A percentile compares a stretch with the other conserved stretches of the same genome.
These are phyloP conservation scores for Willisornis vidua DNA, from an alignment of 2,113 vertebrate genomes.

Conservation along the genomic window DNA sequence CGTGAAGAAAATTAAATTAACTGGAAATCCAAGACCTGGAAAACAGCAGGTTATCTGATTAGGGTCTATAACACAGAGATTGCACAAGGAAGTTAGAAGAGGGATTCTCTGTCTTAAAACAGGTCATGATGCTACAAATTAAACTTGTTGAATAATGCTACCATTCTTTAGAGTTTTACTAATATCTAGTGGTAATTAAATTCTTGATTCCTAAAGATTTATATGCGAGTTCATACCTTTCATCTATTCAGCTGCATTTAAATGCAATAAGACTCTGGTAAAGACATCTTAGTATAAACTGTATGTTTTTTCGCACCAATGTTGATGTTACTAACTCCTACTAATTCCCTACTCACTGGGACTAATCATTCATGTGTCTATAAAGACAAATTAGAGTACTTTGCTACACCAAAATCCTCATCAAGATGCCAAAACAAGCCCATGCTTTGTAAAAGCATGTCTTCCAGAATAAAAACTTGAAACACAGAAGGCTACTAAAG, in stretches of 20 bases:
- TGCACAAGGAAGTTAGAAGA: neutral
- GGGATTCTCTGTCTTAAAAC: neutral
- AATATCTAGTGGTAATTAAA: neutral
- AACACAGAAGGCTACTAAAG: neutral
- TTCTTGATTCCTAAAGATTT: neutral
- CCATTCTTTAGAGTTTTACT: neutral
- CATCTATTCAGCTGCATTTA: neutral
- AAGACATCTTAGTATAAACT: neutral
- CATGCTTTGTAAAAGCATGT: neutral
- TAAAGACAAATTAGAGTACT: neutral
- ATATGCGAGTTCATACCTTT: neutral
- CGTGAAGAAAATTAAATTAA: neutral
- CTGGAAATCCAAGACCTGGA: neutral
- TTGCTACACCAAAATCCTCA: neutral
- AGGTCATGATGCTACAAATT: neutral
- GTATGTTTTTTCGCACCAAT: neutral
- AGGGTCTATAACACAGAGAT: neutral
- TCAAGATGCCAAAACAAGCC: neutral
- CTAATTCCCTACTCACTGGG: neutral
- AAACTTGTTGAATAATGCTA: neutral
- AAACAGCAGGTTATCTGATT: neutral
- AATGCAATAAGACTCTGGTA: neutral
- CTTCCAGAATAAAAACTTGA: neutral
- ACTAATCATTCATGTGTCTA: neutral
- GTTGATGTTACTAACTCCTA: neutral